phyloP scores from a whole-genome alignment of 2,797 vertebrate genomes.

The Danio tinwini region DNA sequence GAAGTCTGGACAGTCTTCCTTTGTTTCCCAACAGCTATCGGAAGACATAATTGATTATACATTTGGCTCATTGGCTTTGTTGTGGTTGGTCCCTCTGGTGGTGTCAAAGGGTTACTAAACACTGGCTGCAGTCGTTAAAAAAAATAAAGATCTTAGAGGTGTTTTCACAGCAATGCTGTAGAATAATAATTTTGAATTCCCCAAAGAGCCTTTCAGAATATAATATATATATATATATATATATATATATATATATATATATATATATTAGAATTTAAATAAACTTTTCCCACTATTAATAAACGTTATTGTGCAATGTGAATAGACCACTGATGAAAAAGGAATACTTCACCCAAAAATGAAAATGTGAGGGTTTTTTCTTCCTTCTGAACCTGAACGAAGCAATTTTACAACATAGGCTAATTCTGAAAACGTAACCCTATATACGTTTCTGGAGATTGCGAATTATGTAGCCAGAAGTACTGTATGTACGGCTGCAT shows the following conservation, averaged over 20 bases:
- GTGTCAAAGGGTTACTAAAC: constrained; percentile 28
- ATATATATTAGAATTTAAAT: background rate
- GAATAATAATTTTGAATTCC: background rate
- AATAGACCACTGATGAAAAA: no score
- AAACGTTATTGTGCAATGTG: background rate
- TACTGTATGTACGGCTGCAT: no score
- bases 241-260: no score
- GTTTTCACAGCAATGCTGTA: background rate
- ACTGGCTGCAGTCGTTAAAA: constrained; percentile 7
- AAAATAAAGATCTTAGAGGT: background rate
- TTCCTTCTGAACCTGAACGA: no score
- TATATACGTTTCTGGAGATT: no score
- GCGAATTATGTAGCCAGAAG: no score
- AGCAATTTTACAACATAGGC: no score
- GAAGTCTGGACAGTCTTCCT: constrained; percentile 53
- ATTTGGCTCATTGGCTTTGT: constrained; percentile 48
- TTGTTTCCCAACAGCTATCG: constrained; percentile 48
- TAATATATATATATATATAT: background rate
- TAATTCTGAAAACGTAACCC: no score
- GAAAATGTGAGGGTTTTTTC: no score
- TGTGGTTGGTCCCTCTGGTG: constrained; percentile 49
- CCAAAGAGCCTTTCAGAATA: background rate
- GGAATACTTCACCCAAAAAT: no score
- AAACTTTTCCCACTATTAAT: background rate
- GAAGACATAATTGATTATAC: constrained; percentile 55